These are phyloP conservation scores for Vulpes vulpes DNA, from an alignment of 2,113 vertebrate genomes.

Conservation along the genomic window DNA sequence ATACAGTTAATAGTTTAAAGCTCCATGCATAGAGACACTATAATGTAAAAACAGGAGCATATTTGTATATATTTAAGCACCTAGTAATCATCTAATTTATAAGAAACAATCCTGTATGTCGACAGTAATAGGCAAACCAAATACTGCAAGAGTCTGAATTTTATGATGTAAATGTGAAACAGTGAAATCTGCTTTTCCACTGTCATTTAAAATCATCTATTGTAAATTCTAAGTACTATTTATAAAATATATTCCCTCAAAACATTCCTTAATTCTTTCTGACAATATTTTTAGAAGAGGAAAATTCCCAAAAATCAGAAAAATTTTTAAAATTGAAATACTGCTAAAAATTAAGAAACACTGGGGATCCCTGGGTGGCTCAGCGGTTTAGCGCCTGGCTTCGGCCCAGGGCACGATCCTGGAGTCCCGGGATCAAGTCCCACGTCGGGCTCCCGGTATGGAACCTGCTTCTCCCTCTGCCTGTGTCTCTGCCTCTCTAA, in stretches of 20 bases:
- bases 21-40: background rate
- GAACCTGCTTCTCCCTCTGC: too few species aligned
- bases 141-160: background rate
- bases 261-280: slow-evolving; percentile 13
- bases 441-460: too few species aligned
- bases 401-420: too few species aligned
- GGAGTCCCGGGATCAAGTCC: too few species aligned
- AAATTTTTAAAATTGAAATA: slow-evolving; percentile 44
- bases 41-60: background rate
- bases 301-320: slow-evolving; percentile 21
- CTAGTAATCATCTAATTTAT: background rate
- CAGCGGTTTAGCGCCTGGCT: too few species aligned
- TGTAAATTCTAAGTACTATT: background rate
- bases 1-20: background rate
- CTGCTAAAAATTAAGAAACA: slow-evolving; percentile 21
- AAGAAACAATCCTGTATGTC: background rate
- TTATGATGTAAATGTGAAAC: background rate
- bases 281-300: slow-evolving; percentile 23
- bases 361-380: background rate
- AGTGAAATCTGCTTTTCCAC: background rate
- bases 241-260: slow-evolving; percentile 23
- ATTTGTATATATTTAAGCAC: slow-evolving; percentile 10
- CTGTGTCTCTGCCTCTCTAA: too few species aligned
- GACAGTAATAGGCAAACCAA: background rate
- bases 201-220: background rate